Base-by-base conservation (phyloP, 1,140 invertebrate genomes). In the Samia ricini region DNA sequence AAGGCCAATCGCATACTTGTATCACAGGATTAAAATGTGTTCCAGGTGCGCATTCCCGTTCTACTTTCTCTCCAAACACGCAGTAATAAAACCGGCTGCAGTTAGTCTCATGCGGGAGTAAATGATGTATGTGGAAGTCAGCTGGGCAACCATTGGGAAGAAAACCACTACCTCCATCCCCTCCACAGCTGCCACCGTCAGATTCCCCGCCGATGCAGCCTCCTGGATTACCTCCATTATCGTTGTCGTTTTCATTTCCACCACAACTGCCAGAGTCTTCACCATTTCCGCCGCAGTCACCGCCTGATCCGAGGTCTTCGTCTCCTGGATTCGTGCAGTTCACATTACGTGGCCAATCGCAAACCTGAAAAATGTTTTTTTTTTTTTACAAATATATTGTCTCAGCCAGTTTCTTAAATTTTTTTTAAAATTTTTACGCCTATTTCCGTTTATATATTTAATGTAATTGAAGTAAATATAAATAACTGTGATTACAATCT, bases 51-150 rank as follows among this genome's bases (percentile, higher is more conserved):
- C 81, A 84, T 2, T 52, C 19, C 22, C 63, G 66, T 15, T 64
- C 64, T 0, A 81, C 72, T 36, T 72, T 69, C 0, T 69, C 22
- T 22, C 80, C 82, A 24, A 68, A 65, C 2, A 67, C 63, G 48
- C 82, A 85, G 23, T 78, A 75, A 50, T 81, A 85, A 61, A 77
- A 85, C 36, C 70, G 76, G 12, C 60, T 57, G 60, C 80, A 83
- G n/a, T 80, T 67, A 0, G 60, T 72, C 52, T 81, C 72, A 22
- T 85, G 79, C 2, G 80, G 80, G 2, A 82, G 49, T 0, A 82
- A 65, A 5, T 66, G 55, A 7, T 80, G 62, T 8, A 72, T 55
- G 10, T 42, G 29, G 36, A 69, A 71, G 52, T 81, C 75, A n/a
- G 64, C 55, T 12, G 81, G 81, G 18, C 81, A 81, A 0, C 74